Base-by-base conservation (phyloP, 2,888 invertebrate species). In the Exephanes ischioxanthus region DNA sequence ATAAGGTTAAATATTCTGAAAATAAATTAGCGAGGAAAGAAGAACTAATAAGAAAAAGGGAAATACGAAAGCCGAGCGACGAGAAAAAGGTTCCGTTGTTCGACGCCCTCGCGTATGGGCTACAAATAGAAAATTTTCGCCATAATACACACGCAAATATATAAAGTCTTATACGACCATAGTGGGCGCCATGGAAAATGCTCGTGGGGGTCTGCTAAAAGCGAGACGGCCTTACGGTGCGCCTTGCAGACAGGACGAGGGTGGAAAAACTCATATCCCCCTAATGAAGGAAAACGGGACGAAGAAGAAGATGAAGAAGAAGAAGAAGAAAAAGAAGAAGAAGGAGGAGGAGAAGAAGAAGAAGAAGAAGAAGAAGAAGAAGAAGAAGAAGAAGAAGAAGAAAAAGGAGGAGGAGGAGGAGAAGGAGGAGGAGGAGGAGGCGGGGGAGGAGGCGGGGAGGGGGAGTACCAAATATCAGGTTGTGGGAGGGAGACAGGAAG, bases 241-340 rank as follows among this genome's bases (percentile, higher is more conserved):
- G 81, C 79, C 84, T 80, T 80, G 77, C 70, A 58, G 85, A 84
- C 77, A 82, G 83, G 85, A 86, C 76, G 79, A 89, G 90, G 89
- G 88, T 89, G 89, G 90, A 90, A 89, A 90, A 91, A 90, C 90
- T 91, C 91, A 90, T 90, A 92, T 91, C 90, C 91, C 14, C 90
- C 89, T 91, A 91, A 91, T 91, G 91, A 91, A 91, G 91, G 90
- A 90, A 91, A 91, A 90, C 91, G 87, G 90, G 89, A 89, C 88
- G 87, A 86, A 84, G 86, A 63, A 22, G 22, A n/a, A n/a, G n/a
- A n/a, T n/a, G n/a, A 7, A 37, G 37, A 7, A 9, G 37, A 9
- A 9, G 7, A 37, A 37, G 37, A 37, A 37, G 9, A 7, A 6
- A 7, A 37, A 37, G 6, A 7, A 37, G 37, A 7, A 37, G 37